Evolutionary conservation across 2,888 invertebrate genomes (phyloP).

Genomic region (Sipha maydis): DNA sequence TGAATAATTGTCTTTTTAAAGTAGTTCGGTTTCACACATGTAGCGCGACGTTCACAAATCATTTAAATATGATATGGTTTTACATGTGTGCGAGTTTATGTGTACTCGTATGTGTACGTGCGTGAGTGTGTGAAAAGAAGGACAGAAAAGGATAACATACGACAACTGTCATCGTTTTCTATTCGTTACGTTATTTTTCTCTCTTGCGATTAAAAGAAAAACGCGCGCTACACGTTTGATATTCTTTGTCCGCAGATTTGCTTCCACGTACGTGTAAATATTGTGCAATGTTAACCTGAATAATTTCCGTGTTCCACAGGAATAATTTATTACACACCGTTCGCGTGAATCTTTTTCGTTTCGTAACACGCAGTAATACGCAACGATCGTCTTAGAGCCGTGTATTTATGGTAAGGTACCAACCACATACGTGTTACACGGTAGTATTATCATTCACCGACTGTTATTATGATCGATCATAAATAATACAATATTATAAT

Average conservation of each 20-base stretch:
- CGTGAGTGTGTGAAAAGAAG: background rate
- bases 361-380: too few species aligned
- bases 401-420: too few species aligned
- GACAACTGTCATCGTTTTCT: slow-evolving; percentile 8
- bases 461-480: too few species aligned
- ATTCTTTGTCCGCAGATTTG: background rate
- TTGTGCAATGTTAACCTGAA: background rate
- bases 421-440: too few species aligned
- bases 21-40: background rate
- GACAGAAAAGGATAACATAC: background rate
- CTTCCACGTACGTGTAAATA: background rate
- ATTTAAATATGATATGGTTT: background rate
- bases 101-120: background rate
- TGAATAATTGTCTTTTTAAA: slow-evolving; percentile 24
- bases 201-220: background rate
- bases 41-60: slow-evolving; percentile 3
- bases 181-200: background rate
- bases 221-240: background rate
- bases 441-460: too few species aligned
- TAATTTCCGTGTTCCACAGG: background rate
- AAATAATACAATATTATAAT: too few species aligned
- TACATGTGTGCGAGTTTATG: background rate
- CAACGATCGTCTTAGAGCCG: too few species aligned
- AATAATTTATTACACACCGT: background rate
- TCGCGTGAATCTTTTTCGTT: background rate